Percentiles rank a stretch among this genome's conserved stretches.
phyloP scores from a whole-genome alignment of 1,140 invertebrate species.

The Procambarus virginalis region DNA sequence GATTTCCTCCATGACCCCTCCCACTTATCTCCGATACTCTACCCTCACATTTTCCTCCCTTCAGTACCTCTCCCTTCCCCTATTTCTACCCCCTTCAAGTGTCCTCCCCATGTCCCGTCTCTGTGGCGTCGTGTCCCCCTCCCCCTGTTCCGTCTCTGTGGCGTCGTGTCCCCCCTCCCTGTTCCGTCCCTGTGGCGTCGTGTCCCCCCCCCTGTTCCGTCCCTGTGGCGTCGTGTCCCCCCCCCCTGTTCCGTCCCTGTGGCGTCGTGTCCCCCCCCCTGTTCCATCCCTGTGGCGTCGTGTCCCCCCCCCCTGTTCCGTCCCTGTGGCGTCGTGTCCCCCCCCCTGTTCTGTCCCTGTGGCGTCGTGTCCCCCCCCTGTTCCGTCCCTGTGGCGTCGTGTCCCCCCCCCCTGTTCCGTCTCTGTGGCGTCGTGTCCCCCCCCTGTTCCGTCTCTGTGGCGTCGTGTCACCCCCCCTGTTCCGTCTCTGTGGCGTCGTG shows the following conservation, averaged over 20 bases:
- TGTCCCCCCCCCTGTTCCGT: too few species aligned
- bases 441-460: not conserved
- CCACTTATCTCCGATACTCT: too few species aligned
- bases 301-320: not conserved
- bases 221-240: too few species aligned
- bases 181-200: not conserved
- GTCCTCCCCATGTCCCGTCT: not conserved
- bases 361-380: not conserved
- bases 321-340: not conserved
- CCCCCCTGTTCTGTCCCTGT: not conserved
- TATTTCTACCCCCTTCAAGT: not conserved
- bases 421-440: not conserved
- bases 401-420: not conserved
- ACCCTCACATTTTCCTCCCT: not conserved
- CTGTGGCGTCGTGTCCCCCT: not conserved
- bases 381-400: not conserved
- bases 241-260: not conserved
- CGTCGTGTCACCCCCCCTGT: not conserved
- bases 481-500: not conserved
- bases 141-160: not conserved
- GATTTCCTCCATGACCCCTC: not conserved
- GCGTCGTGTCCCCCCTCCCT: not conserved
- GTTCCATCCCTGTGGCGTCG: too few species aligned
- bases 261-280: not conserved
- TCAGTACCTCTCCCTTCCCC: not conserved